phyloP scores from a whole-genome alignment of 2,113 vertebrate genomes.

The Sinocyclocheilus grahami region DNA sequence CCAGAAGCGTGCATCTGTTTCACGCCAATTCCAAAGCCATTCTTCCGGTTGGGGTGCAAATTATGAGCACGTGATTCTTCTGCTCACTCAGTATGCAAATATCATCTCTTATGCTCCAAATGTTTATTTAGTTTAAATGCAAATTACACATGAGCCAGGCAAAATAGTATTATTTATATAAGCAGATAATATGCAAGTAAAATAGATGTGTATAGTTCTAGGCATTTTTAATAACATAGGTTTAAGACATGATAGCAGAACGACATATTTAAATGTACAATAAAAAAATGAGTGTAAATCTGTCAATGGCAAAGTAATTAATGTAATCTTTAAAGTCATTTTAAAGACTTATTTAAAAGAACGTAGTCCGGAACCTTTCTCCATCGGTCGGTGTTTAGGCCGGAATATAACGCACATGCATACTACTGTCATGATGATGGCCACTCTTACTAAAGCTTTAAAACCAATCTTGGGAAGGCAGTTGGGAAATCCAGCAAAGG shows the following conservation, averaged over 20 bases:
- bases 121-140: not conserved
- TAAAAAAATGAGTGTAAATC: not conserved
- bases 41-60: not conserved
- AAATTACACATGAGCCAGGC: not conserved
- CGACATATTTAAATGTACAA: not conserved
- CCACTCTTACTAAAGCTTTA: conserved; percentile 67
- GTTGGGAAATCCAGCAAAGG: conserved; percentile 67
- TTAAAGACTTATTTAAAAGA: not conserved
- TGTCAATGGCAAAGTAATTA: not conserved
- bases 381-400: not conserved
- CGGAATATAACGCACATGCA: not conserved
- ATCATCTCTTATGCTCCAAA: not conserved
- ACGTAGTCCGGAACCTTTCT: not conserved
- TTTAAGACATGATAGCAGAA: no score
- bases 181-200: not conserved
- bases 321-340: not conserved
- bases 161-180: no score
- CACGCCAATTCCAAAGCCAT: not conserved
- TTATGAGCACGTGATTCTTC: not conserved
- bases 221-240: not conserved
- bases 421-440: conserved; percentile 73
- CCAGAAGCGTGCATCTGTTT: not conserved
- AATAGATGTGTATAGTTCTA: not conserved
- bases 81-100: not conserved
- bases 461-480: conserved; percentile 63